Evolutionary conservation across 2,113 vertebrate genomes (phyloP), one percentile per base, ranked within the genome.

Genomic region (Macquaria australasica): DNA sequence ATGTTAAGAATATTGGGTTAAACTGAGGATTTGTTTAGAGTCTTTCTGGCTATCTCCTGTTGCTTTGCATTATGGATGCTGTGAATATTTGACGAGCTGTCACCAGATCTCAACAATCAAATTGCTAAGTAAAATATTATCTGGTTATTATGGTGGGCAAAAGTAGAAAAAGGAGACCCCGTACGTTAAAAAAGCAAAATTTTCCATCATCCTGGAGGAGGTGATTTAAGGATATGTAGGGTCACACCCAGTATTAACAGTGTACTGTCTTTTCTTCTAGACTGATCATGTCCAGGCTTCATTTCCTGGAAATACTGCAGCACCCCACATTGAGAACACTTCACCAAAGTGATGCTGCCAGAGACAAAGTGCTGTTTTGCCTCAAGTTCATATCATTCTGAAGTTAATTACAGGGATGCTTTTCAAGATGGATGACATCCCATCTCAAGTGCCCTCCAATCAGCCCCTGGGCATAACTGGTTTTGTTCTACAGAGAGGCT

Each of bases 391-490:
- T 79, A 28, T 77, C 21, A 62, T 77, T 76, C 51, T 50, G 14
- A 71, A 75, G 72, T 80, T 82, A 88, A 88, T 86, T 89, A 82
- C 67, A 80, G 18, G 34, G 72, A 75, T 63, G 59, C 64, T 72
- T 77, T 75, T 68, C 45, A 55, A 68, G 75, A 77, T 77, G 43
- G 67, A 41, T 78, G 77, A 80, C 7, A 86, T 64, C 51, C 70
- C 43, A 67, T 76, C 21, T 85, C 39, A 34, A 79, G 82, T 9
- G 1, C 18, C 67, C 77, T 89, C 64, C 67, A 43, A 87, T 78
- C 73, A 85, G 72, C 48, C 70, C 37, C 39, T 63, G 41, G 79
- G 59, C 8, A 37, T 50, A 39, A 64, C 55, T 31, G 58, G n/a
- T 77, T 55, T 62, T 62, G 31, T 71, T 88, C 20, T 3, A 23